Percentiles rank a stretch among this genome's conserved stretches.
phyloP scores from a whole-genome alignment of 1,140 invertebrate species.

The Trissolcus basalis region DNA sequence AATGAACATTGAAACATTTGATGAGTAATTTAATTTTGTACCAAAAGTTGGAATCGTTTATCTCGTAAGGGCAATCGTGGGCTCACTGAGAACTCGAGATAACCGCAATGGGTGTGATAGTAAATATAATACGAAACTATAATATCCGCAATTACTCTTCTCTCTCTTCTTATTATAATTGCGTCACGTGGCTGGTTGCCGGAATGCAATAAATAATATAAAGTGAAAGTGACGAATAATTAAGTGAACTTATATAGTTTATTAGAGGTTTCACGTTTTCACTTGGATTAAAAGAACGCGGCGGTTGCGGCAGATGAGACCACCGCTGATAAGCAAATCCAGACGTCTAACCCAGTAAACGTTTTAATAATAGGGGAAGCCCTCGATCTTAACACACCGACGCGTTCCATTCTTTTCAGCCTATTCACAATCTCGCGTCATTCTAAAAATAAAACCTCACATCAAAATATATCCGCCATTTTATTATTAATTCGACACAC shows the following conservation, averaged over 20 bases:
- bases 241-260: conserved; percentile 27
- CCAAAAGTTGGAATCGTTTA: too few species aligned
- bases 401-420: conserved; percentile 11
- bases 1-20: too few species aligned
- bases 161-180: conserved; percentile 32
- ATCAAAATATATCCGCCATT: too few species aligned
- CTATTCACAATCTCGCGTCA: too few species aligned
- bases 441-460: too few species aligned
- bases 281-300: conserved; percentile 17
- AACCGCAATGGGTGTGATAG: too few species aligned
- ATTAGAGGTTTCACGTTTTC: conserved; percentile 40
- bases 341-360: conserved; percentile 22
- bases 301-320: conserved; percentile 20
- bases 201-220: conserved; percentile 29
- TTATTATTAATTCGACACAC: too few species aligned
- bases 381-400: conserved; percentile 10
- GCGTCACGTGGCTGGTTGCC: conserved; percentile 24
- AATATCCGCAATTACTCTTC: conserved; percentile 13
- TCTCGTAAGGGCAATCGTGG: too few species aligned
- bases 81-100: too few species aligned
- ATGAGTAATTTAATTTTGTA: too few species aligned
- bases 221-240: conserved; percentile 40
- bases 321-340: conserved; percentile 28
- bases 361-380: conserved; percentile 35
- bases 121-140: too few species aligned